These are phyloP conservation scores for Periparus ater DNA, from an alignment of 2,797 vertebrate species.

Conservation along the genomic window DNA sequence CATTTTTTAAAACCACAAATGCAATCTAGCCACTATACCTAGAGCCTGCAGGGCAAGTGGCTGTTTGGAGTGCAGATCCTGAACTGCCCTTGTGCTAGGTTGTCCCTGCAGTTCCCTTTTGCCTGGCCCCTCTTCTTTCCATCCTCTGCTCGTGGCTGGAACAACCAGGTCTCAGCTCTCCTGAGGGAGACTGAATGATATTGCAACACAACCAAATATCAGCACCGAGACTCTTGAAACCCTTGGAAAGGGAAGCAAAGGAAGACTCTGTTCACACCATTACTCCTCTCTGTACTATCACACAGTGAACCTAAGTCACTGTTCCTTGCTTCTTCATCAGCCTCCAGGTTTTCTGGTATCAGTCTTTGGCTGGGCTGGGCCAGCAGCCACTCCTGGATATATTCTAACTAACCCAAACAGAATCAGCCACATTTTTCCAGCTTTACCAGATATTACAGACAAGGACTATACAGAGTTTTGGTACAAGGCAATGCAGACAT, in stretches of 20 bases:
- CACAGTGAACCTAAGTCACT: not conserved
- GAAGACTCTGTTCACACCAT: not conserved
- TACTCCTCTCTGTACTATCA: not conserved
- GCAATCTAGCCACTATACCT: not conserved
- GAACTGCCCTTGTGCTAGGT: rapidly evolving
- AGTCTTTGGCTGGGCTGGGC: not conserved
- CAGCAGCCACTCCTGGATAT: not conserved
- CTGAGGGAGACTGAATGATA: not conserved
- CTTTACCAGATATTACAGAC: not conserved
- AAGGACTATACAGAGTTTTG: not conserved
- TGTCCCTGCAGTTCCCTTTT: not conserved
- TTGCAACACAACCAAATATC: not conserved
- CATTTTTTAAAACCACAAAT: not conserved
- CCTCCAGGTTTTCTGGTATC: not conserved
- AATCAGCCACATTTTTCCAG: not conserved
- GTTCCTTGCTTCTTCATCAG: not conserved
- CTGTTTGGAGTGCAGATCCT: not conserved
- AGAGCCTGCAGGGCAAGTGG: not conserved
- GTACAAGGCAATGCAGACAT: not conserved
- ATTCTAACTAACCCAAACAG: not conserved
- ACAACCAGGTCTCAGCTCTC: not conserved
- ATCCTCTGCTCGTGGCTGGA: not conserved
- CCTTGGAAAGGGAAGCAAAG: not conserved
- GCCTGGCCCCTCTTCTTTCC: not conserved
- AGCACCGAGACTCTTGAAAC: not conserved